Evolutionary conservation across 2,888 invertebrate genomes (phyloP).

Genomic region (Ophion ellenae): DNA sequence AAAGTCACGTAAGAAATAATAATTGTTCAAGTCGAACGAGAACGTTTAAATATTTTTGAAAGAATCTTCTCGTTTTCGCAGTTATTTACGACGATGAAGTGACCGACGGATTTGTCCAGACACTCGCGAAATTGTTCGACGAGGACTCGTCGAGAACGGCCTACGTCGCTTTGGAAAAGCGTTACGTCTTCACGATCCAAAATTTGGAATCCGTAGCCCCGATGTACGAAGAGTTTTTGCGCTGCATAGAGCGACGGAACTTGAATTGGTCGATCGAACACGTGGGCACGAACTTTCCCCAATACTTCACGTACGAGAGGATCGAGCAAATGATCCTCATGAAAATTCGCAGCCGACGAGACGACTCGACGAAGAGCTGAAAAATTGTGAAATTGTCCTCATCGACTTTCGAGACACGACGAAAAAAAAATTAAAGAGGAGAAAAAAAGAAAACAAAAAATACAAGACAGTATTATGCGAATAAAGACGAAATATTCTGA

Average conservation of each 20-base stretch:
- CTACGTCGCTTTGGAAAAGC: slow-evolving; percentile 92
- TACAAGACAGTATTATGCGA: slow-evolving; percentile 42
- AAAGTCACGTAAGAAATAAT: not conserved
- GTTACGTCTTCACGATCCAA: slow-evolving; percentile 93
- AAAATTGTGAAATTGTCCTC: not conserved
- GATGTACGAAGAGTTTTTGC: slow-evolving; percentile 93
- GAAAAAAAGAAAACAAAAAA: too few species aligned
- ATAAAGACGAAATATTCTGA: slow-evolving; percentile 9
- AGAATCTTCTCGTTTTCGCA: slow-evolving; percentile 78
- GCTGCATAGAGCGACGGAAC: slow-evolving; percentile 85
- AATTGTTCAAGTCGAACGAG: not conserved
- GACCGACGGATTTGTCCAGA: slow-evolving; percentile 91
- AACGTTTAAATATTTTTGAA: not conserved
- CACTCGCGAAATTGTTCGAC: slow-evolving; percentile 88
- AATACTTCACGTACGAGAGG: slow-evolving; percentile 92
- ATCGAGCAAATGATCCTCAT: slow-evolving; percentile 91
- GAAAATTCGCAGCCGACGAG: slow-evolving; percentile 85
- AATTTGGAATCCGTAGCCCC: slow-evolving; percentile 94
- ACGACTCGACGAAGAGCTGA: slow-evolving; percentile 1
- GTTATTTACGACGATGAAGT: slow-evolving; percentile 94
- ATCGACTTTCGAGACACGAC: not conserved
- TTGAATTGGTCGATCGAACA: slow-evolving; percentile 86
- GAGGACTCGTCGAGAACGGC: slow-evolving; percentile 86
- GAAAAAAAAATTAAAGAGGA: not conserved
- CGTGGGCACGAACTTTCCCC: slow-evolving; percentile 89